Evolutionary conservation across 2,888 invertebrate genomes (phyloP), one percentile per base, ranked within the genome.

Genomic region (Matsumyia berberina): DNA sequence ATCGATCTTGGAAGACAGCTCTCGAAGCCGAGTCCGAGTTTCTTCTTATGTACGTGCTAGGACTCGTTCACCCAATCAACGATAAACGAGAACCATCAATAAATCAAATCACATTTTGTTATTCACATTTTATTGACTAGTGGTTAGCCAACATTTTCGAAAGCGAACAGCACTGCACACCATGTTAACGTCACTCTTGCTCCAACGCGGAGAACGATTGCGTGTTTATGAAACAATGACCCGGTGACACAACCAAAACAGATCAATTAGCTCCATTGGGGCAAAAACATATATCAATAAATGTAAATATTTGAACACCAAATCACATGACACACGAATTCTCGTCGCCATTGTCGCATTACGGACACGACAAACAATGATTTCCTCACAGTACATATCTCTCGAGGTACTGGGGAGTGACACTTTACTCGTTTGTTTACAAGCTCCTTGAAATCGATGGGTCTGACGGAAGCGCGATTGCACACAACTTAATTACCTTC

Each of bases 311-410:
- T 83, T 69, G 51, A 69, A 53, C 55, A 57, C 67, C 55, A 60
- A 46, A 79, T 83, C 83, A 83, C 83, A 83, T 83, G 83, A 79
- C 44, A 69, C 57, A 79, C 67, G 67, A 78, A 77, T 77, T 58
- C 31, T 44, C 35, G 66, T 67, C 46, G 55, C 17, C 49, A 29
- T 60, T 29, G 8, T 57, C 55, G 39, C 5, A 12, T 66, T 51
- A 44, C 51, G 44, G 42, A 11, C 58, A 33, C 55, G 29, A 17
- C 42, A 69, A 70, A 49, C 37, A 70, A 53, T 39, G 7, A 60
- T 44, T 60, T 60, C 53, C 37, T 58, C 67, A 72, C 58, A 55
- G 42, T 49, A 24, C 11, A 12, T 58, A 57, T 46, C 46, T 39
- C 39, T 39, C 51, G 19, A 31, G 42, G 33, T 51, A 39, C 73